Base-by-base conservation (phyloP, 2,888 invertebrate species). In the Xanthostigma xanthostigma region DNA sequence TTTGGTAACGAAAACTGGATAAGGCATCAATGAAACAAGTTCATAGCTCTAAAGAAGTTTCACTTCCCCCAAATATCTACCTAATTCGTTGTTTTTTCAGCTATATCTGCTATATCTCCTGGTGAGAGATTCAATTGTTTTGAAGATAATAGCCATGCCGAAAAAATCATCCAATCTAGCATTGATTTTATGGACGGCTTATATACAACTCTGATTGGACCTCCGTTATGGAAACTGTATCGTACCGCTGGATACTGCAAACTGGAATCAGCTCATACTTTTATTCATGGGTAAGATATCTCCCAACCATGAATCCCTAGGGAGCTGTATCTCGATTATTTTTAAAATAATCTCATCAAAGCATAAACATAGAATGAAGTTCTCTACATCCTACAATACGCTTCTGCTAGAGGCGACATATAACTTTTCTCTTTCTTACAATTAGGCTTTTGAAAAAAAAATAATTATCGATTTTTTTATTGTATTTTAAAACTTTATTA, bases 41-140 rank as follows among this genome's bases (percentile, higher is more conserved):
- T n/a, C n/a, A n/a, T n/a, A n/a, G n/a, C n/a, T n/a, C n/a, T n/a
- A n/a, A n/a, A n/a, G n/a, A n/a, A n/a, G n/a, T n/a, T n/a, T n/a
- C n/a, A n/a, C n/a, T n/a, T n/a, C n/a, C n/a, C n/a, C n/a, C n/a
- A n/a, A n/a, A 43, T 38, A 34, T 49, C 41, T 49, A 37, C 41
- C 9, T 39, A 46, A 43, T 46, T 45, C 10, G 45, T 46, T 51
- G 34, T 51, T 48, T 44, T 59, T 63, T 40, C 54, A 74, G 74
- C 71, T n/a, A 70, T 74, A 44, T 75, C 73, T 5, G 58, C 71
- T 46, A 66, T 72, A 35, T 69, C 71, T 44, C 75, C 76, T 54
- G 75, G 75, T 50, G 60, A 60, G 39, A 62, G 70, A 12, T 65
- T 74, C 12, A 65, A 68, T 9, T 70, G 67, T 60, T 53, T 64